Conservation (phyloP, 1,140 invertebrate species). For the Campoletis sonorensis region DNA sequence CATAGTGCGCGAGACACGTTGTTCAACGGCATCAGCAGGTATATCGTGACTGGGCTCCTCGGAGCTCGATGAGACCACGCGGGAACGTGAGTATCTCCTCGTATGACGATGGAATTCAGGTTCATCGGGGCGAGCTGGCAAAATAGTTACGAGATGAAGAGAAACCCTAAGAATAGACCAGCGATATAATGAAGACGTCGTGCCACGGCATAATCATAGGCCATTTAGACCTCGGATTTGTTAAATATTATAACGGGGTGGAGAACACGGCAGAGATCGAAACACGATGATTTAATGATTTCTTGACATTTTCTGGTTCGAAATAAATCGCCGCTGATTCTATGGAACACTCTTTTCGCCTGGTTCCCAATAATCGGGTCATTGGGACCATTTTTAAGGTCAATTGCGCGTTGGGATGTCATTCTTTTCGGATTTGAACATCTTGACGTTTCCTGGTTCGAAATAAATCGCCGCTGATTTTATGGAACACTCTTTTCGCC, state of each 20-base stretch:
- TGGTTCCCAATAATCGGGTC: no score
- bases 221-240: slow-evolving; percentile 36
- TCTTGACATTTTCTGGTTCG: slow-evolving; percentile 35
- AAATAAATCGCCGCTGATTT: neutral
- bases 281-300: no score
- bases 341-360: no score
- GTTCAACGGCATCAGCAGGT: slow-evolving; percentile 41
- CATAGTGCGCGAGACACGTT: slow-evolving; percentile 16
- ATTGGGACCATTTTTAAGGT: no score
- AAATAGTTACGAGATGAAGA: slow-evolving; percentile 5
- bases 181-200: slow-evolving; percentile 44
- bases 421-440: no score
- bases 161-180: neutral
- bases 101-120: slow-evolving; percentile 15
- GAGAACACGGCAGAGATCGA: neutral
- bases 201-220: slow-evolving; percentile 37
- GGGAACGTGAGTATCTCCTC: neutral
- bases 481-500: no score
- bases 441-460: slow-evolving; percentile 32
- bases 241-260: slow-evolving; percentile 18
- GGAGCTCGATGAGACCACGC: neutral
- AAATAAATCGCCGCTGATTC: neutral
- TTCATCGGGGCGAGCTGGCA: neutral
- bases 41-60: slow-evolving; percentile 35
- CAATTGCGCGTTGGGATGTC: no score